Conservation (phyloP, 2,888 invertebrate genomes). For the Dicycla oo region DNA sequence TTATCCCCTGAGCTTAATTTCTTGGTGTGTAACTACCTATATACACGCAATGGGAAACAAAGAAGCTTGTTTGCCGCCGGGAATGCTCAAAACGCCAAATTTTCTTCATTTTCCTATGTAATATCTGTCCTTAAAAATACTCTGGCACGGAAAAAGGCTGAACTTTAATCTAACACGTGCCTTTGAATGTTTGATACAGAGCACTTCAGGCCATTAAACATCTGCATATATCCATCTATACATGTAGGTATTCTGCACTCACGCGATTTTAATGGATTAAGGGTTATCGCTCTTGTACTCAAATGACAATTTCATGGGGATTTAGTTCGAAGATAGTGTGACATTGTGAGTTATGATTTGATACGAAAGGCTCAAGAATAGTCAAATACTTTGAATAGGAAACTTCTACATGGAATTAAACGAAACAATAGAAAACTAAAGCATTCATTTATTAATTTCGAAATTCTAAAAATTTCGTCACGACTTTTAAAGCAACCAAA, state of each 20-base stretch:
- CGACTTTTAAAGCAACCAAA: too few species aligned
- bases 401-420: neutral
- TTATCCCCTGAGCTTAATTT: too few species aligned
- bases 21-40: too few species aligned
- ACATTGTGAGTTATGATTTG: neutral
- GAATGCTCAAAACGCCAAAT: neutral
- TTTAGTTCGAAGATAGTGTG: constrained; percentile 24
- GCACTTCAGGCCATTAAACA: neutral
- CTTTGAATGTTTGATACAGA: constrained; percentile 4
- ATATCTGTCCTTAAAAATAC: neutral
- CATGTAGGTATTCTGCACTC: neutral
- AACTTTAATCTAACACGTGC: neutral
- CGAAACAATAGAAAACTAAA: too few species aligned
- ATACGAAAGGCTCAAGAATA: neutral
- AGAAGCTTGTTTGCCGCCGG: neutral
- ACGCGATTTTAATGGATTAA: neutral
- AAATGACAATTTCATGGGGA: constrained; percentile 39
- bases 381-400: neutral
- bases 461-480: neutral
- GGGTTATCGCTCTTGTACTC: constrained; percentile 38
- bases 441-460: neutral
- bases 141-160: neutral
- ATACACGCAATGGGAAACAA: neutral
- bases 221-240: neutral
- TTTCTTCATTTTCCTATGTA: neutral